Evolutionary conservation across 2,113 vertebrate genomes (phyloP), one percentile per base, ranked within the genome.

Genomic region (Clarias batrachus): DNA sequence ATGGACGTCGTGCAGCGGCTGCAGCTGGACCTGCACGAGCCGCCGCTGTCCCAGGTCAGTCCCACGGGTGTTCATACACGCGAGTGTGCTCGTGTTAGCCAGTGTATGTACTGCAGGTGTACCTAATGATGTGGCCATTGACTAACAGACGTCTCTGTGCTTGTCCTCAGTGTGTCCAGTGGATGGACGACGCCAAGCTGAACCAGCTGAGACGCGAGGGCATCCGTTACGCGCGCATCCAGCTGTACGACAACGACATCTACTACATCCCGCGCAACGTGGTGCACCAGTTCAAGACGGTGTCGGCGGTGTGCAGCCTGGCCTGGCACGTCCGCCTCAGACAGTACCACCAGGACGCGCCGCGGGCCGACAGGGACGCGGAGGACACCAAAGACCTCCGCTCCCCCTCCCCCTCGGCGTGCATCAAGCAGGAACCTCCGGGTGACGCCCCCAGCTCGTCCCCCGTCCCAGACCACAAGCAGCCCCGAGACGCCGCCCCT

Each of bases 121-220:
- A 3, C 25, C 66, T 57, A 21, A 11, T 54, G 25, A 27, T 54
- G 19, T 85, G 59, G 41, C 23, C 48, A 8, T 2, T 63, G 71
- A n/a, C 63, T 62, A 76, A 85, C 73, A 56, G 21, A 9, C 23
- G 33, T 85, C 33, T 88, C 62, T 87, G 3, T 73, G 77, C 90
- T 88, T 13, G 25, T 66, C 86, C 56, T 1, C 87, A 99, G 98
- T 99, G 98, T 91, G 98, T 99, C 89, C 97, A 99, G 88, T 99
- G 98, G 98, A 97, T 99, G 87, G 98, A 99, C 13, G 98, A 99
- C 82, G 98, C 98, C 92, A 99, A 99, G 92, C 97, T 99, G n/a
- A 99, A 99, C 94, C 98, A 99, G 86, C 94, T 99, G 91, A 95
- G 98, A 87, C 96, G 98, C 65, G 98, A 99, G 95, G 98, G 98